Conservation (phyloP, 2,797 vertebrate species). For the Cuniculus paca region DNA sequence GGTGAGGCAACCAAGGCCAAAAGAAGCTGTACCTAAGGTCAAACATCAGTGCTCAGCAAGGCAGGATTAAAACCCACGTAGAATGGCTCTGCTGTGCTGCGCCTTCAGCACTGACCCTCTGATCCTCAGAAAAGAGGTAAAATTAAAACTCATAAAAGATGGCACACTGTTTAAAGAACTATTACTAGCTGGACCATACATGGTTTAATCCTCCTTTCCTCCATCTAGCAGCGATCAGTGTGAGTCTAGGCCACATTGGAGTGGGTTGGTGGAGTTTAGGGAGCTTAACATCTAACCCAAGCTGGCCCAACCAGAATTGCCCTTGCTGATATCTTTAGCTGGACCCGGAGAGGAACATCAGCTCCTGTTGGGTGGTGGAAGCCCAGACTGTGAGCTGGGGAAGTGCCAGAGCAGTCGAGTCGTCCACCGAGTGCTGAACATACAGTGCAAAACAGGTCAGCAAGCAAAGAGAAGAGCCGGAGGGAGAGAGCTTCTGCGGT, state of each 20-base stretch:
- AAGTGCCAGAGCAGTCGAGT: neutral
- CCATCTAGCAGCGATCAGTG: too few species aligned
- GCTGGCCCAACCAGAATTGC: neutral
- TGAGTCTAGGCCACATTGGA: neutral
- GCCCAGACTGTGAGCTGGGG: neutral
- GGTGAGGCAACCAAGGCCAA: neutral
- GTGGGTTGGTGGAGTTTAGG: too few species aligned
- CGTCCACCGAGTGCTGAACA: neutral
- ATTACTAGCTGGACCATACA: neutral
- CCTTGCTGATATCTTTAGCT: neutral
- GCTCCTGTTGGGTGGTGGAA: neutral
- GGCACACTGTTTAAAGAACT: neutral
- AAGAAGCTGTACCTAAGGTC: neutral
- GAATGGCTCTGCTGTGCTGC: neutral
- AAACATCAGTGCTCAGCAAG: neutral
- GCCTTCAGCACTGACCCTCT: neutral
- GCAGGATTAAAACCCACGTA: neutral
- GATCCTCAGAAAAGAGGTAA: neutral
- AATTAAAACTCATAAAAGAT: neutral
- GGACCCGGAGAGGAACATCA: neutral
- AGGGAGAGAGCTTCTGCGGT: neutral
- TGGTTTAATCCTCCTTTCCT: neutral
- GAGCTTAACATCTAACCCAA: neutral
- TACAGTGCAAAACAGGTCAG: neutral
- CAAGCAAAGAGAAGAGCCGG: neutral